Conservation (phyloP, 1,140 invertebrate genomes). For the Tetramorium parvispinum region DNA sequence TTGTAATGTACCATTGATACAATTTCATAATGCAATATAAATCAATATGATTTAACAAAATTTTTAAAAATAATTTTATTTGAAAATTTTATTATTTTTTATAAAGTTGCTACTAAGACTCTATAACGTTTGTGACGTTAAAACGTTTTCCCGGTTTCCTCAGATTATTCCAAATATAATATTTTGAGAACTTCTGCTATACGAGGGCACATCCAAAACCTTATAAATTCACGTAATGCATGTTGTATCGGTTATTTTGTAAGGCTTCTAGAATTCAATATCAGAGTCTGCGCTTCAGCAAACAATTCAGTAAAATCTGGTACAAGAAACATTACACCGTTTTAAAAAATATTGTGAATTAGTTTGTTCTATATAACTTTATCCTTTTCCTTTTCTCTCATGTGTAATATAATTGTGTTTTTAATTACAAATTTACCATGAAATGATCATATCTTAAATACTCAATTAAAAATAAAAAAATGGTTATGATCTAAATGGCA, state of each 20-base stretch:
- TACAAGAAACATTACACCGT: not conserved
- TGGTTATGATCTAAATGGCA: not conserved
- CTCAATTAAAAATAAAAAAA: not conserved
- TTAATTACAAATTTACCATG: not conserved
- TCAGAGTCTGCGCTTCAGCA: conserved; percentile 77
- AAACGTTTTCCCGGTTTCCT: not conserved
- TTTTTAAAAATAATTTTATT: not conserved
- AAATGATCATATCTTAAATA: not conserved
- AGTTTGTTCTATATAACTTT: not conserved
- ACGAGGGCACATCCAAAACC: conserved; percentile 71
- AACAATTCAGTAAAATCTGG: not conserved
- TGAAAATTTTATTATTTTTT: not conserved
- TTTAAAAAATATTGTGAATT: not conserved
- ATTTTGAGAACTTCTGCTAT: conserved; percentile 64
- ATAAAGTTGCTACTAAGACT: not conserved
- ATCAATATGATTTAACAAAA: not conserved
- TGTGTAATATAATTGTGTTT: not conserved
- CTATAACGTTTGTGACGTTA: not conserved
- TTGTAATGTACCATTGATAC: not conserved
- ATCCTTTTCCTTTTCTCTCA: too few relatives aligned
- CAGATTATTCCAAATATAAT: not conserved
- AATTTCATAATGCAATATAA: not conserved
- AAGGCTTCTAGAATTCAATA: conserved; percentile 81
- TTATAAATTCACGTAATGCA: conserved; percentile 77
- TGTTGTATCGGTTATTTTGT: conserved; percentile 79